Conservation (phyloP, 2,797 vertebrate genomes). For the Eospalax fontanierii region DNA sequence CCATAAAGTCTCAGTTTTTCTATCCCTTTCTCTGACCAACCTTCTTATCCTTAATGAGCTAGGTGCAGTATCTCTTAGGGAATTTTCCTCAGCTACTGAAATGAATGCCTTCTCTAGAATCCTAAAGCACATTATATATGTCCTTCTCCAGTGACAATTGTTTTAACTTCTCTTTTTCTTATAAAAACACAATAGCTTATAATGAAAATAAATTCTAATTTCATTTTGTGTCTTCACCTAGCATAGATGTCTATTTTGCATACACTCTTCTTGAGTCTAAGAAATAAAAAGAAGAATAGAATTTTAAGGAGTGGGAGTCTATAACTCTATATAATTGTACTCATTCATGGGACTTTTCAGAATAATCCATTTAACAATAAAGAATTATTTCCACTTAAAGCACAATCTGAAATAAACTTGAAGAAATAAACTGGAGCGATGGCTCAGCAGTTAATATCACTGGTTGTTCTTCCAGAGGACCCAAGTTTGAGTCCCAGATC, state of each 20-base stretch:
- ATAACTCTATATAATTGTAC: not conserved
- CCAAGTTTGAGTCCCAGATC: too few relatives aligned
- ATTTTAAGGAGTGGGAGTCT: not conserved
- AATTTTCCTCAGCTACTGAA: not conserved
- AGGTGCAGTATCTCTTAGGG: not conserved
- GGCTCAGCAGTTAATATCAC: too few relatives aligned
- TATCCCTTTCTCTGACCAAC: not conserved
- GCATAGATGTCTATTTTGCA: not conserved
- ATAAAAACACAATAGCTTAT: not conserved
- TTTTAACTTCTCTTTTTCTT: not conserved
- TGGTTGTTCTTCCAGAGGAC: too few relatives aligned
- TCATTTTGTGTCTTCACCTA: constrained; percentile 18
- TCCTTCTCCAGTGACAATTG: not conserved
- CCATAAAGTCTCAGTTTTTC: not conserved
- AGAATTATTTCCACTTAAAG: not conserved
- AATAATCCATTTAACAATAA: constrained; percentile 27
- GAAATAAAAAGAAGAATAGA: not conserved
- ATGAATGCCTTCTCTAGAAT: not conserved
- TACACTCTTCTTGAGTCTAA: not conserved
- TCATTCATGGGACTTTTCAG: not conserved
- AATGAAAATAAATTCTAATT: not conserved
- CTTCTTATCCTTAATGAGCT: not conserved
- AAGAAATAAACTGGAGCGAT: not conserved
- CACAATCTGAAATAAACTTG: not conserved
- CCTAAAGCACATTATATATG: not conserved